Evolutionary conservation across 2,113 vertebrate species (phyloP).

Genomic region (Protomyctophum bolini): DNA sequence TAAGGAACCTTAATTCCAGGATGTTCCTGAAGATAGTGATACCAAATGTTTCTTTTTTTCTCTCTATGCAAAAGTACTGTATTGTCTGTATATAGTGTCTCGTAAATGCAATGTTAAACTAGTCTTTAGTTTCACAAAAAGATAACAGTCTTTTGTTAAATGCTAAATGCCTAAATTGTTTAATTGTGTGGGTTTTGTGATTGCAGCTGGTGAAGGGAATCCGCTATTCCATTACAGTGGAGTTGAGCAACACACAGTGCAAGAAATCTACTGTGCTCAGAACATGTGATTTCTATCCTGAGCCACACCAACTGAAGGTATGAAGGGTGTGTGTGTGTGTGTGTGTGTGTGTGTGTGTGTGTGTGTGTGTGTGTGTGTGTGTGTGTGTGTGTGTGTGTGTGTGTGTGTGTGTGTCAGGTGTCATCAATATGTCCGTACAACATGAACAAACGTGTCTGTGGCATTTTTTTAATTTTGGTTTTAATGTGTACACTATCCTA

Average conservation of each 20-base stretch:
- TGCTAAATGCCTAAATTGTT: too few species aligned
- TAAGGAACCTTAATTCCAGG: too few species aligned
- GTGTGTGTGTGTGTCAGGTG: slow-evolving; percentile 4
- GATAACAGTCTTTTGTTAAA: background rate
- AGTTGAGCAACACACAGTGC: slow-evolving; percentile 82
- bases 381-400: background rate
- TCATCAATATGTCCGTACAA: too few species aligned
- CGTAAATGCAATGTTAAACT: too few species aligned
- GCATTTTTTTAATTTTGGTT: too few species aligned
- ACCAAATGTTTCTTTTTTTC: too few species aligned
- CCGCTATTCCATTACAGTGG: slow-evolving; percentile 80
- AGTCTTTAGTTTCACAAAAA: background rate
- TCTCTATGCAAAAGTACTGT: too few species aligned
- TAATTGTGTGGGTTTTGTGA: background rate
- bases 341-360: background rate
- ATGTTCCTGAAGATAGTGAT: too few species aligned
- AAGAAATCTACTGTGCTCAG: slow-evolving; percentile 71
- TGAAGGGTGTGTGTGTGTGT: slow-evolving; percentile 15
- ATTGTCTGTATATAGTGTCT: too few species aligned
- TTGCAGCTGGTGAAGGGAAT: slow-evolving; percentile 85
- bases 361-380: background rate
- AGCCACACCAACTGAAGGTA: slow-evolving; percentile 83
- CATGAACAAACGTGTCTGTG: too few species aligned
- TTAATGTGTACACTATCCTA: too few species aligned
- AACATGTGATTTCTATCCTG: slow-evolving; percentile 75